phyloP scores from a whole-genome alignment of 2,113 vertebrate species.

The Salvator merianae region DNA sequence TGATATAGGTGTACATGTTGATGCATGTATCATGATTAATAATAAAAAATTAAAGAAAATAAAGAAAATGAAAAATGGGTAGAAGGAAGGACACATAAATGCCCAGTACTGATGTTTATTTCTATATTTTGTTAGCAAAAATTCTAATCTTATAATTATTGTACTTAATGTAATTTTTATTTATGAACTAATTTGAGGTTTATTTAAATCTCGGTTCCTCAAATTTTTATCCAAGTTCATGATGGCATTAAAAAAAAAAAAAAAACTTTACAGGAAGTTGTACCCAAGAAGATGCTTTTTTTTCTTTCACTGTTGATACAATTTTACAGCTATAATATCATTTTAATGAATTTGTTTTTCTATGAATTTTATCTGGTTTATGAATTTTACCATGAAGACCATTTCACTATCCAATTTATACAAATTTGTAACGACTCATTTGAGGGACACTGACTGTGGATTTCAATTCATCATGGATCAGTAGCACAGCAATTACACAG shows the following conservation, averaged over 20 bases:
- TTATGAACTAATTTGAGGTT: background rate
- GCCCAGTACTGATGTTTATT: rapidly evolving
- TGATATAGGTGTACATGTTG: too few species aligned
- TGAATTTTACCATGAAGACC: constrained; percentile 51
- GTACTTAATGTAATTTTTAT: background rate
- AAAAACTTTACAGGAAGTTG: background rate
- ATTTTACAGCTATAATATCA: constrained; percentile 14
- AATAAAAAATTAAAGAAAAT: background rate
- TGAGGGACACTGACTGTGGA: constrained; percentile 65
- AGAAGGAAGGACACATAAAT: background rate
- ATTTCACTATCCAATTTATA: constrained; percentile 54
- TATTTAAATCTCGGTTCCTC: background rate
- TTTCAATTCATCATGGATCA: constrained; percentile 64
- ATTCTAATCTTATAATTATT: background rate
- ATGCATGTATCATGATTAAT: too few species aligned
- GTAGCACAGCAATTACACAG: constrained; percentile 60
- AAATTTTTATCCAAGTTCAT: constrained; percentile 13
- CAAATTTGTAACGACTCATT: constrained; percentile 66
- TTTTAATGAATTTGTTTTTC: constrained; percentile 60
- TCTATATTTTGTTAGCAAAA: background rate
- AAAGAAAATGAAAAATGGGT: background rate
- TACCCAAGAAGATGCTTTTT: background rate
- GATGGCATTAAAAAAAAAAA: background rate
- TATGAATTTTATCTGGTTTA: constrained; percentile 30
- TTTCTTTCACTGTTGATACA: constrained; percentile 25